Base-by-base conservation (phyloP, 2,888 invertebrate species). In the Zhengitettix transpicula region DNA sequence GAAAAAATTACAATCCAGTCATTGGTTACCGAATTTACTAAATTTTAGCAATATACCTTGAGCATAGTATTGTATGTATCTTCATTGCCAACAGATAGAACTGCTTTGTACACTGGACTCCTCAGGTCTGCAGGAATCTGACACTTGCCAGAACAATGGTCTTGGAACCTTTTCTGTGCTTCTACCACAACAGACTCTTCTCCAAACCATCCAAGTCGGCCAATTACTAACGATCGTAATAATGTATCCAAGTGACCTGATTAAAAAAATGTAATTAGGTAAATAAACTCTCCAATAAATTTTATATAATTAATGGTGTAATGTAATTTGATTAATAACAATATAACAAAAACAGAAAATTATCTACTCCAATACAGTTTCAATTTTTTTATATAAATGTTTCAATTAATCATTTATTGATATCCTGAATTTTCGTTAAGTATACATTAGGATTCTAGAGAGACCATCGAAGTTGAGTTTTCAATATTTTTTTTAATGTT, bases 101-200 rank as follows among this genome's bases (percentile, higher is more conserved):
- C 89, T 8, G 91, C 89, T 70, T 85, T 84, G 76, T 95, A 96
- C 67, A 93, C 93, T 62, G 89, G 83, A 67, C 83, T 82, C 63
- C 93, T 82, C 66, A 93, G 76, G 77, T 94, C 96, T n/a, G 94
- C 94, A 40, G 87, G 82, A 64, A 93, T 77, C 17, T 75, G 70
- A 55, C 74, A 69, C 65, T 76, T 77, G 40, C 83, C 83, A 56
- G 75, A 74, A 1, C 80, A 71, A 72, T 93, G 93, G 62, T 77
- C 78, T 12, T 64, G 65, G 67, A 78, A 84, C 70, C 87, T 79
- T 64, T 70, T 77, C 68, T 82, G 83, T 0, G 94, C 93, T 72
- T 93, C 89, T 17, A 77, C 77, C 17, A 91, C 81, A 0, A 86
- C 84, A 0, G 81, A 80, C n/a, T 83, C 79, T 69, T 94, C 88